A percentile compares a stretch with the other conserved stretches of the same genome.
Conservation (phyloP, 1,140 invertebrate species). For the Choristoneura fumiferana region DNA sequence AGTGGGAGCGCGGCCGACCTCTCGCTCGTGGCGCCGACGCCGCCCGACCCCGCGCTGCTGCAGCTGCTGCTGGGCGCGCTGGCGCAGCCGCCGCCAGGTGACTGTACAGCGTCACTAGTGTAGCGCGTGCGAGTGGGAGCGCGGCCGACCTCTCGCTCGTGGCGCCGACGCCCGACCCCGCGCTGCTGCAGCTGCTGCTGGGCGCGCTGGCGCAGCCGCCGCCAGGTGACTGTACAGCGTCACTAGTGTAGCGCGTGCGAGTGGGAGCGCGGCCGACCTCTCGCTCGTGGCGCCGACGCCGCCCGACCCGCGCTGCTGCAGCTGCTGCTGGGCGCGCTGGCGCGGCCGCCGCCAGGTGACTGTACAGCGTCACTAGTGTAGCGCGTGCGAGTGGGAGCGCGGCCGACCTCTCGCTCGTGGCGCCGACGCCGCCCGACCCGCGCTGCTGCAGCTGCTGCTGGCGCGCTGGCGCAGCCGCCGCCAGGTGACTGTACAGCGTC, state of each 20-base stretch:
- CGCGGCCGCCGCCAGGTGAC: too few species aligned
- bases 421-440: too few species aligned
- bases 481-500: too few species aligned
- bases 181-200: conserved; percentile 44
- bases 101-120: too few species aligned
- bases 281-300: conserved; percentile 52
- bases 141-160: conserved; percentile 59
- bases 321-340: conserved; percentile 47
- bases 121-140: conserved; percentile 45
- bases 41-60: conserved; percentile 44
- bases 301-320: conserved; percentile 43
- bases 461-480: too few species aligned
- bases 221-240: conserved; percentile 41
- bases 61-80: conserved; percentile 47
- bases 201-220: conserved; percentile 40
- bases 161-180: conserved; percentile 43
- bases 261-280: conserved; percentile 55
- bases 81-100: conserved; percentile 41
- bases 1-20: conserved; percentile 58
- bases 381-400: conserved; percentile 50
- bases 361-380: too few species aligned
- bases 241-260: too few species aligned
- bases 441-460: too few species aligned
- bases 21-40: conserved; percentile 51
- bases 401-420: too few species aligned